Conservation (phyloP, 2,888 invertebrate species). For the Pomacea canaliculata region DNA sequence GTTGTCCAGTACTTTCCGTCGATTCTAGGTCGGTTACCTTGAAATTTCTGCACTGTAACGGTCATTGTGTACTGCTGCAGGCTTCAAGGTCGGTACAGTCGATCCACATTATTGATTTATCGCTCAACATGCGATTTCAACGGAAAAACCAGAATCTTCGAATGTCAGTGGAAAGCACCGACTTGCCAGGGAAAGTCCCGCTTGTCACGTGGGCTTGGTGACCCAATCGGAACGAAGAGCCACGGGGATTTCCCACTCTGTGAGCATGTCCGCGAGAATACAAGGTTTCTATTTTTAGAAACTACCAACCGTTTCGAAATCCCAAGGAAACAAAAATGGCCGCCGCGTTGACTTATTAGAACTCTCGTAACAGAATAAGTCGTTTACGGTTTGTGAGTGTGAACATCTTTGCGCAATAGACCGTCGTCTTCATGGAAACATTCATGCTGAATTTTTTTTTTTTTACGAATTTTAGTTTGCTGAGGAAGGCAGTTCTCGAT, state of each 20-base stretch:
- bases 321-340: constrained; percentile 14
- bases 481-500: too few species aligned
- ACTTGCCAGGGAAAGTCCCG: constrained; percentile 37
- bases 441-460: too few species aligned
- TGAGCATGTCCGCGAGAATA: constrained; percentile 18
- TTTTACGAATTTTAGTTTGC: too few species aligned
- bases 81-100: constrained; percentile 20
- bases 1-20: constrained; percentile 16
- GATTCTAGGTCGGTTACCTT: constrained; percentile 12
- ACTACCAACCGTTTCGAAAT: constrained; percentile 21
- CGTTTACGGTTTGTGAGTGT: too few species aligned
- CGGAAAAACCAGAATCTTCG: constrained; percentile 27
- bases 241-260: constrained; percentile 35
- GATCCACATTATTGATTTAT: constrained; percentile 9
- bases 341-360: background rate
- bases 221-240: constrained; percentile 21
- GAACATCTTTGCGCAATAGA: too few species aligned
- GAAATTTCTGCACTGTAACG: constrained; percentile 4
- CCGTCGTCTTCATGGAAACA: too few species aligned
- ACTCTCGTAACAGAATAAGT: too few species aligned
- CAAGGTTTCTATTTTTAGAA: constrained; percentile 21
- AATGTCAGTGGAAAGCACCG: constrained; percentile 35
- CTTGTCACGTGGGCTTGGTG: constrained; percentile 29
- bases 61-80: constrained; percentile 23
- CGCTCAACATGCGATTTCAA: constrained; percentile 20